Percentiles rank a stretch among this genome's conserved stretches.
These are phyloP conservation scores for Theodoxus fluviatilis DNA, from an alignment of 2,888 invertebrate genomes.

Conservation along the genomic window DNA sequence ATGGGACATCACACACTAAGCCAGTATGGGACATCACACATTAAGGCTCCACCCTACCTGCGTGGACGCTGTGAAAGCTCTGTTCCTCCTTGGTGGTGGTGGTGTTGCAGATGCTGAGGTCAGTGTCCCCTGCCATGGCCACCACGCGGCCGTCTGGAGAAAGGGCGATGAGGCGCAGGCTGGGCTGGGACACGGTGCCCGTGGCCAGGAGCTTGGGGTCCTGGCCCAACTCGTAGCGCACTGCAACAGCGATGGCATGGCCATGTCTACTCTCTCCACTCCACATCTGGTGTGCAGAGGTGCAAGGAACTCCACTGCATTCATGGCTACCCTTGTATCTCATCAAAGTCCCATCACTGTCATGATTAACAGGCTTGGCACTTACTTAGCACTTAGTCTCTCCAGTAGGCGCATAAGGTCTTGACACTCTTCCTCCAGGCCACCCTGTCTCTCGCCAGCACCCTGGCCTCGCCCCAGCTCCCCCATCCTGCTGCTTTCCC, in stretches of 20 bases:
- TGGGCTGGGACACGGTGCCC: constrained; percentile 68
- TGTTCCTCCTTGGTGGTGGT: constrained; percentile 74
- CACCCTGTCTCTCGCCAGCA: too few species aligned
- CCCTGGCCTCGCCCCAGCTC: too few species aligned
- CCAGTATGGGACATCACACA: too few species aligned
- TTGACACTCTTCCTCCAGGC: too few species aligned
- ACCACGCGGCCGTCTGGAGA: constrained; percentile 83
- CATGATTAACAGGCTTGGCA: constrained; percentile 21
- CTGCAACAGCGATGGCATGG: too few species aligned
- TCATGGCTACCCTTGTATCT: too few species aligned
- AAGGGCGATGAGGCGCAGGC: constrained; percentile 72
- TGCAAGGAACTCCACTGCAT: too few species aligned
- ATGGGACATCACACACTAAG: too few species aligned
- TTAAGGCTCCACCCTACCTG: constrained; percentile 53
- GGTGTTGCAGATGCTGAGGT: constrained; percentile 76
- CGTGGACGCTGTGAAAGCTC: constrained; percentile 73
- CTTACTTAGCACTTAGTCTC: neutral
- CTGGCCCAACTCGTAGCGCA: constrained; percentile 81
- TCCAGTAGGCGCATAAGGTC: too few species aligned
- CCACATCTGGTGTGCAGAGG: too few species aligned
- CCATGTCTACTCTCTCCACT: neutral
- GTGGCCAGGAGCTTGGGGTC: constrained; percentile 77
- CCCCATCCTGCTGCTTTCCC: too few species aligned
- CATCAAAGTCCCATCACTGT: too few species aligned
- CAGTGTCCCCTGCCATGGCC: constrained; percentile 74